These are phyloP conservation scores for Globia sparganii DNA, from an alignment of 2,888 invertebrate species.

Conservation along the genomic window DNA sequence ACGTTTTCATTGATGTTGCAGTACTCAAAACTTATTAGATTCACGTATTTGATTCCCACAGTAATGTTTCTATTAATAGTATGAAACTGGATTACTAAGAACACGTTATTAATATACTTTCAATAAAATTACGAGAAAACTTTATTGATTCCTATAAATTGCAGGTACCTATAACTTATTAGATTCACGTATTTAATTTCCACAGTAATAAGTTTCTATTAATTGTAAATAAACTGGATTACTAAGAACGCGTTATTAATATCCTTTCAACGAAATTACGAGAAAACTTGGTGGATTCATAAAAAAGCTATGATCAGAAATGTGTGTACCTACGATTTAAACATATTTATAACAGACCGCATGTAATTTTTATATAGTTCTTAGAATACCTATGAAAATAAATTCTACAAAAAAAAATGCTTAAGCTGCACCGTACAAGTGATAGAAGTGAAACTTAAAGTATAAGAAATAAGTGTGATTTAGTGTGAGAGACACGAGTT, in stretches of 20 bases:
- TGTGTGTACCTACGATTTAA: neutral
- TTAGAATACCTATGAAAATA: neutral
- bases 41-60: constrained; percentile 7
- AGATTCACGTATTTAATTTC: constrained; percentile 11
- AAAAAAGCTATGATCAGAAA: neutral
- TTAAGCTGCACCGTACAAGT: neutral
- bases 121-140: neutral
- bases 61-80: neutral
- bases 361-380: neutral
- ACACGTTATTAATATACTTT: neutral
- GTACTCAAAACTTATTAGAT: neutral
- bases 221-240: neutral
- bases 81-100: neutral
- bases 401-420: neutral
- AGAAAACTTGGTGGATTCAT: neutral
- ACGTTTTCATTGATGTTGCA: neutral
- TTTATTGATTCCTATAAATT: neutral
- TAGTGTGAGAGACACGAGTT: neutral
- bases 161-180: neutral
- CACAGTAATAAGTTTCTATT: neutral
- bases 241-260: neutral
- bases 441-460: neutral
- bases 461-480: neutral
- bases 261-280: neutral
- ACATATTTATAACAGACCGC: neutral